Conservation (phyloP, 2,797 vertebrate species). For the Aldrovandia affinis region DNA sequence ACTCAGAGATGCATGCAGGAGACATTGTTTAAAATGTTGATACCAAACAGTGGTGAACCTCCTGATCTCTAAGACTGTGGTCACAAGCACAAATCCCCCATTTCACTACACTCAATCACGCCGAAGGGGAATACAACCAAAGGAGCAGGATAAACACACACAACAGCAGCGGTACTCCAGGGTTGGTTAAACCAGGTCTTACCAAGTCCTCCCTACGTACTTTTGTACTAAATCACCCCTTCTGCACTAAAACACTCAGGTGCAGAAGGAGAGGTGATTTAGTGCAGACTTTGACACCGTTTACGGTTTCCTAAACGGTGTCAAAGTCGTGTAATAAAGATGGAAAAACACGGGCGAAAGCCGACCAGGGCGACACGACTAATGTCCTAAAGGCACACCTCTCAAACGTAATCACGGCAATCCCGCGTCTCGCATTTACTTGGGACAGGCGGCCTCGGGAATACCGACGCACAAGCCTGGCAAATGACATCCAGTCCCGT, state of each 20-base stretch:
- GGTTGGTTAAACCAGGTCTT: background rate
- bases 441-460: conserved; percentile 37
- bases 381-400: background rate
- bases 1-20: conserved; percentile 44
- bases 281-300: background rate
- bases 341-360: conserved; percentile 1
- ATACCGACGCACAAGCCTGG: conserved; percentile 50
- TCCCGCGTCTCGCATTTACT: background rate
- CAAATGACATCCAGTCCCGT: conserved; percentile 65
- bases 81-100: background rate
- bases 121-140: background rate
- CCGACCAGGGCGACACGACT: background rate
- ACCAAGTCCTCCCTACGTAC: too few relatives aligned
- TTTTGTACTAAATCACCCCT: background rate
- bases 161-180: background rate
- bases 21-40: conserved; percentile 35
- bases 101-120: background rate
- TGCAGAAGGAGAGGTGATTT: background rate
- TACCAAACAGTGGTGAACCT: background rate
- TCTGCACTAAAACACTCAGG: background rate
- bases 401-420: background rate
- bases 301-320: background rate
- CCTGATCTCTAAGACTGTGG: background rate
- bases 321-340: conserved; percentile 1
- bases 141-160: background rate